phyloP scores from a whole-genome alignment of 2,888 invertebrate genomes.

The Ichneumoninae sp. region DNA sequence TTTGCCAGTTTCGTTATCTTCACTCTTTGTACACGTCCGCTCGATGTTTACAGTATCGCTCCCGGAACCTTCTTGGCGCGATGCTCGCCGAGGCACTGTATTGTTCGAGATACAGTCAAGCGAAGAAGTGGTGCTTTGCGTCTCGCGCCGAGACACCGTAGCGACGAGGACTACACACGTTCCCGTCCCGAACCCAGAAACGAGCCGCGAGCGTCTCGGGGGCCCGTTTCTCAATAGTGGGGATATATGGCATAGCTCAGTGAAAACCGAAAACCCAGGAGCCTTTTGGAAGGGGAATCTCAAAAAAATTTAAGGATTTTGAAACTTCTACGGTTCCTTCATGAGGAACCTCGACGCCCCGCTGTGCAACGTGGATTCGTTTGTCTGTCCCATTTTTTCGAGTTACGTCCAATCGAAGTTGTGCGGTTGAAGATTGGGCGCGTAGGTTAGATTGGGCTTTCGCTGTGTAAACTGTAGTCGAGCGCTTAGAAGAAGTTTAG shows the following conservation, averaged over 20 bases:
- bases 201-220: conserved; percentile 49
- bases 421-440: no score
- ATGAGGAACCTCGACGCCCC: no score
- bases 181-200: conserved; percentile 15
- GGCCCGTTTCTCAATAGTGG: conserved; percentile 68
- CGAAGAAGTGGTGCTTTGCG: conserved; percentile 77
- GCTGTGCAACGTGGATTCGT: not conserved
- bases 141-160: conserved; percentile 61
- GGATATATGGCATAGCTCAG: conserved; percentile 57
- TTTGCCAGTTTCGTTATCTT: conserved; percentile 7
- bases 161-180: conserved; percentile 36
- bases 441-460: no score
- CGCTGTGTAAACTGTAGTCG: no score
- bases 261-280: conserved; percentile 73
- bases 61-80: conserved; percentile 48
- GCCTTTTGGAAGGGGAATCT: not conserved
- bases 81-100: conserved; percentile 76
- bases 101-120: conserved; percentile 73
- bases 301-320: not conserved
- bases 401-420: no score
- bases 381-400: not conserved
- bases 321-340: no score
- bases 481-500: no score
- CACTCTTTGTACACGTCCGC: conserved; percentile 8
- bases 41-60: conserved; percentile 28